Conservation (phyloP, 1,140 invertebrate genomes). For the Odontomachus brunneus region DNA sequence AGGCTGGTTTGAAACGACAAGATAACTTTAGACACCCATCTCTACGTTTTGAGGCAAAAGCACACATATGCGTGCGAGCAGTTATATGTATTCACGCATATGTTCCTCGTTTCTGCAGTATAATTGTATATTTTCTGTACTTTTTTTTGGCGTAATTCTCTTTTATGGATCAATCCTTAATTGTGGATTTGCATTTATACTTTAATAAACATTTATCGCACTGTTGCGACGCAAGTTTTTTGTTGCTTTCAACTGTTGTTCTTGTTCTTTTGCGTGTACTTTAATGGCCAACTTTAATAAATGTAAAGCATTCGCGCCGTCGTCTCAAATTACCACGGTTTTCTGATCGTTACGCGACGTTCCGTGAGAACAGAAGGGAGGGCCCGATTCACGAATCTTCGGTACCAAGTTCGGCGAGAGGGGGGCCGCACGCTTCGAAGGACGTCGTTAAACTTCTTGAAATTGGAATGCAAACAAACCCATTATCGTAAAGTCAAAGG, state of each 20-base stretch:
- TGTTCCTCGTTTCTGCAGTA: constrained; percentile 30
- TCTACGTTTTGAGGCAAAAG: constrained; percentile 36
- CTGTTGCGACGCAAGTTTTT: not conserved
- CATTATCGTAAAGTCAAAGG: constrained; percentile 83
- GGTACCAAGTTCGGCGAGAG: constrained; percentile 25
- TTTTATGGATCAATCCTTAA: too few species aligned
- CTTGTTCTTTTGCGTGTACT: not conserved
- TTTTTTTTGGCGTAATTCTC: too few species aligned
- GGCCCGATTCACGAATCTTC: constrained; percentile 36
- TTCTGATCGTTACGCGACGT: constrained; percentile 19
- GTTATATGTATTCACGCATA: constrained; percentile 9
- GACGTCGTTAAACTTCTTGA: constrained; percentile 80
- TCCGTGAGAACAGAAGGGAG: constrained; percentile 17
- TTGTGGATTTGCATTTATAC: constrained; percentile 36
- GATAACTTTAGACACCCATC: constrained; percentile 39
- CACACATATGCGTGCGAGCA: not conserved
- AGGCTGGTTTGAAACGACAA: constrained; percentile 36
- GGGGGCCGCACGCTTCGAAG: constrained; percentile 49
- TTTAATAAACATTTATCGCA: not conserved
- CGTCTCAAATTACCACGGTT: constrained; percentile 22
- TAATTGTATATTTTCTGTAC: not conserved
- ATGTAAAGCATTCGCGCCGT: constrained; percentile 3
- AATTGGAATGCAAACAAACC: constrained; percentile 84
- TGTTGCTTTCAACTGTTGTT: not conserved
- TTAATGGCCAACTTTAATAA: constrained; percentile 21